Base-by-base conservation (phyloP, 2,113 vertebrate genomes). In the Anseranas semipalmata region DNA sequence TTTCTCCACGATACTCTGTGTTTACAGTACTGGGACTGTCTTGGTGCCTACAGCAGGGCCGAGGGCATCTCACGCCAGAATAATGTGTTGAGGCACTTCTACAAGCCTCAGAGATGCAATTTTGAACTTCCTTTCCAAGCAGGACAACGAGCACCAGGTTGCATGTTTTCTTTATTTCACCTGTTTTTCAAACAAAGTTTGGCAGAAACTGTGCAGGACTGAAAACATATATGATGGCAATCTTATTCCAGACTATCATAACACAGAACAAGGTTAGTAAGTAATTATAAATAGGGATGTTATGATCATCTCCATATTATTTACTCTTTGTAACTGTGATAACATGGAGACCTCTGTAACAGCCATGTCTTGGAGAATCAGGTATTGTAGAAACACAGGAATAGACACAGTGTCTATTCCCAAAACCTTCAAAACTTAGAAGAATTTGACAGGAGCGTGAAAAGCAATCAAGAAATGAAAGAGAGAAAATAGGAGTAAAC, bases 51-150 rank as follows among this genome's bases (percentile, higher is more conserved):
- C 37, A 73, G 35, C 24, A 84, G n/a, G 27, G 32, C 50, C 35
- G 21, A 80, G 32, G 1, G 5, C 55, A 45, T 39, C 60, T 87
- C 46, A 33, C 13, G 37, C 5, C 41, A 46, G 11, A 62, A 46
- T 0, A 66, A 1, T 3, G 0, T 7, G 17, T 28, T 83, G 20
- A 50, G 0, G 6, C 8, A 21, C 15, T 70, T 76, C 67, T 66
- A 19, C 18, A 66, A 88, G 22, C 12, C 43, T 73, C 30, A 53
- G 22, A 87, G 55, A 66, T 37, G 3, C n/a, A 55, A 32, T 63
- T 80, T 86, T 55, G 86, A 77, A 28, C 21, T 8, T 70, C 6
- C 8, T 53, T 72, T 50, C 50, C 30, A 3, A 90, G 28, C 3
- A 53, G 53, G 77, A 58, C 16, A 41, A 27, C 35, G 30, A 72